Conservation (phyloP, 2,113 vertebrate species). For the Cyanoramphus novaezelandiae region DNA sequence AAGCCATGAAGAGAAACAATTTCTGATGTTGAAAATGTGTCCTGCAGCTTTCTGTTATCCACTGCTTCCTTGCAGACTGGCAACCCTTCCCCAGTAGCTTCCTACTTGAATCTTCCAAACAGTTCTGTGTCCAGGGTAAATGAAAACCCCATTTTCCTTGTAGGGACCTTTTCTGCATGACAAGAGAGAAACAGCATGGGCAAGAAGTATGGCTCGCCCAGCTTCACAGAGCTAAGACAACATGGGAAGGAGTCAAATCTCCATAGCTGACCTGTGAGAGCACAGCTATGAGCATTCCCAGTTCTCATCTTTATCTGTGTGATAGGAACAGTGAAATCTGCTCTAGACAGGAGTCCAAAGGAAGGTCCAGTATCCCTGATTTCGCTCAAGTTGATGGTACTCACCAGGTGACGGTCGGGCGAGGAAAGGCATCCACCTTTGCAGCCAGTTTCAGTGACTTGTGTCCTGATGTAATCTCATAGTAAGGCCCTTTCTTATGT, state of each 20-base stretch:
- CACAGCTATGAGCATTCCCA: background rate
- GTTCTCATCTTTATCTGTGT: background rate
- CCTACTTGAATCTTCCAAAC: background rate
- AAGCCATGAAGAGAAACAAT: background rate
- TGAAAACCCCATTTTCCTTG: background rate
- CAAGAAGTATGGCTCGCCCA: background rate
- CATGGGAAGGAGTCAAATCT: background rate
- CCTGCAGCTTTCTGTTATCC: background rate
- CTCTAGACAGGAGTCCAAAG: background rate
- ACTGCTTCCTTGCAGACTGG: background rate
- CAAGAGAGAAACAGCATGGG: background rate
- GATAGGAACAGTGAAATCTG: background rate
- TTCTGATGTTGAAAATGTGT: background rate
- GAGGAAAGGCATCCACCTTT: slow-evolving; percentile 81
- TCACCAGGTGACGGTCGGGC: slow-evolving; percentile 79
- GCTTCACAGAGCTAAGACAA: background rate
- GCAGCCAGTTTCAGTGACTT: slow-evolving; percentile 76
- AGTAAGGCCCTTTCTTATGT: slow-evolving; percentile 47
- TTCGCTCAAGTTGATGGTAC: background rate
- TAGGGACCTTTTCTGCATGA: background rate
- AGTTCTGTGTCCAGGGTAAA: background rate
- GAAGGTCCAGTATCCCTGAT: rapidly evolving
- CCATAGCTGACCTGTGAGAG: background rate
- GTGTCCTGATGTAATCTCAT: slow-evolving; percentile 61
- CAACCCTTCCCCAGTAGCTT: background rate